phyloP scores from a whole-genome alignment of 2,113 vertebrate species.

The Megaleporinus macrocephalus region DNA sequence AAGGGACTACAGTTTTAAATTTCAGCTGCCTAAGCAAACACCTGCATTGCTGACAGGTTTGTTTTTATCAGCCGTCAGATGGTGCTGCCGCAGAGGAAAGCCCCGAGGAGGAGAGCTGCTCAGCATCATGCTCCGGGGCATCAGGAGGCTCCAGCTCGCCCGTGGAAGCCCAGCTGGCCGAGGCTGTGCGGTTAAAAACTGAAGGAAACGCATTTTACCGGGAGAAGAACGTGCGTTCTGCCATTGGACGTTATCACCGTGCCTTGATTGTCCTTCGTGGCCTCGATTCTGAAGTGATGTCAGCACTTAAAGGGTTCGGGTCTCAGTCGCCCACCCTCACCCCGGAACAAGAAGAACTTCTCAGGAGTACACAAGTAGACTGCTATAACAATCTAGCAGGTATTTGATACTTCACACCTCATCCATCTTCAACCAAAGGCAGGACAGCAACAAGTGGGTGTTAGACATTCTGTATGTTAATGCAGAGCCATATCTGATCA shows the following conservation, averaged over 20 bases:
- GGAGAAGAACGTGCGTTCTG: constrained; percentile 81
- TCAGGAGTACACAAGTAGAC: constrained; percentile 83
- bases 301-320: constrained; percentile 76
- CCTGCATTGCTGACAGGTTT: not conserved
- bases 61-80: constrained; percentile 17
- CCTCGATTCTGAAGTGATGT: constrained; percentile 78
- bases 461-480: too few relatives aligned
- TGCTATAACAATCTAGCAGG: constrained; percentile 93
- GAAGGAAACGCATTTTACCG: constrained; percentile 85
- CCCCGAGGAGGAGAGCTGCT: constrained; percentile 38
- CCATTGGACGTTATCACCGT: constrained; percentile 87
- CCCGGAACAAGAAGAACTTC: constrained; percentile 73
- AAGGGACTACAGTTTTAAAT: not conserved
- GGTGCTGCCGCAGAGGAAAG: constrained; percentile 20
- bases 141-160: constrained; percentile 10
- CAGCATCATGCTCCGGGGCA: constrained; percentile 32
- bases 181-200: constrained; percentile 80
- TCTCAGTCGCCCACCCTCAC: constrained; percentile 71
- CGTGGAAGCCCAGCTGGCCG: constrained; percentile 72
- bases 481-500: not conserved
- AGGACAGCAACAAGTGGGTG: not conserved
- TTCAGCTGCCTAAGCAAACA: not conserved
- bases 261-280: constrained; percentile 85
- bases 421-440: not conserved
- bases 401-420: constrained; percentile 59